Conservation (phyloP, 2,113 vertebrate genomes). For the Myrmophylax atrothorax region DNA sequence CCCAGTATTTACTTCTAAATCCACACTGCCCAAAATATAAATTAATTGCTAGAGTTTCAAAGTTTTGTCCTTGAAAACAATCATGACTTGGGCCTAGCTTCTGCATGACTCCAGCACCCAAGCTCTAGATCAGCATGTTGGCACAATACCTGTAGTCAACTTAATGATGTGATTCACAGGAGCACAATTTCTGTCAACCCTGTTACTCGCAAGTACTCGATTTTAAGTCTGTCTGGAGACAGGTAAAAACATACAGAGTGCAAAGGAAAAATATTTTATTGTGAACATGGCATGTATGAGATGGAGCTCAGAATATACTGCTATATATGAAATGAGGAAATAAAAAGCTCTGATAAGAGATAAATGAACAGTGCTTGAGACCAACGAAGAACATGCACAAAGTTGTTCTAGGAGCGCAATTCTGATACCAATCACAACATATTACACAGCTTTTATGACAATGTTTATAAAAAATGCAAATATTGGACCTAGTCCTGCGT, state of each 20-base stretch:
- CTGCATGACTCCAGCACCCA: neutral
- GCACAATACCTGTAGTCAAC: neutral
- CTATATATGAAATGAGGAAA: slow-evolving; percentile 6
- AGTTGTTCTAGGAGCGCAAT: slow-evolving; percentile 38
- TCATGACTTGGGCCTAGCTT: neutral
- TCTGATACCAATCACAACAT: slow-evolving; percentile 15
- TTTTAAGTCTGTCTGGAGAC: neutral
- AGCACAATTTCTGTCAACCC: neutral
- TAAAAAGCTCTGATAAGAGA: slow-evolving; percentile 5
- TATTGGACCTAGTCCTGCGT: neutral
- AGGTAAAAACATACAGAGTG: neutral
- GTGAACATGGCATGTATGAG: slow-evolving; percentile 48
- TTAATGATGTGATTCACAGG: neutral
- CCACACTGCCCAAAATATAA: rapidly evolving
- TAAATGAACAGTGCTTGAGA: slow-evolving; percentile 50
- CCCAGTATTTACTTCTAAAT: neutral
- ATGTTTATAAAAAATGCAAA: slow-evolving; percentile 21
- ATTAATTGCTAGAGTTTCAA: neutral
- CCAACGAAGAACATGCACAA: neutral
- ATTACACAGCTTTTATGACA: neutral
- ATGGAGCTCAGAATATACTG: slow-evolving; percentile 44
- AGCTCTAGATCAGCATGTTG: neutral
- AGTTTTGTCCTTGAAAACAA: neutral
- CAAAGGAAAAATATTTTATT: slow-evolving; percentile 70
- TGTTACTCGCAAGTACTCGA: neutral